Conservation (phyloP, 2,113 vertebrate genomes). For the Gnathonemus echidnorhynchus region DNA sequence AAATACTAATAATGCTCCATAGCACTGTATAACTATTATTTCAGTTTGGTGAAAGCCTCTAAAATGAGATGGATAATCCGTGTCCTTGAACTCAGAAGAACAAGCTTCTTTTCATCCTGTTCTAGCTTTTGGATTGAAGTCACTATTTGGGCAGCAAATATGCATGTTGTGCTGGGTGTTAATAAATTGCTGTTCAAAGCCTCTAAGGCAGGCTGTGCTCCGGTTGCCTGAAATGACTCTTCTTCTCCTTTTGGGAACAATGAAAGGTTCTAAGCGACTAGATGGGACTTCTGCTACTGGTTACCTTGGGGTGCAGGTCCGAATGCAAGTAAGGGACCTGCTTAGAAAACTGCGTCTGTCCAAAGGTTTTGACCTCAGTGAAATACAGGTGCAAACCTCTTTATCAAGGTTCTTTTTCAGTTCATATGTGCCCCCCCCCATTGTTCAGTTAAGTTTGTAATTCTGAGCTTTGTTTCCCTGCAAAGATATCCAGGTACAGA, state of each 20-base stretch:
- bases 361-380: conserved; percentile 48
- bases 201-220: background rate
- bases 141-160: background rate
- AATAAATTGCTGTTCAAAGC: background rate
- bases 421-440: background rate
- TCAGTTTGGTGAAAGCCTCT: background rate
- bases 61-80: background rate
- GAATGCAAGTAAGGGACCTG: conserved; percentile 73
- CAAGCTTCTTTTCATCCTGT: background rate
- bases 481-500: background rate
- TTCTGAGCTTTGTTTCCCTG: background rate
- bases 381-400: conserved; percentile 49
- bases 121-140: background rate
- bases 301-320: conserved; percentile 74
- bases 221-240: background rate
- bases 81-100: background rate
- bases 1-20: background rate
- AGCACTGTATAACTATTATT: background rate
- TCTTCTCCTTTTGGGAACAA: background rate
- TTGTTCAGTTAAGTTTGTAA: background rate
- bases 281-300: conserved; percentile 44
- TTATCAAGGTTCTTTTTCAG: background rate
- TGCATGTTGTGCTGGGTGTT: background rate
- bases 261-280: conserved; percentile 40
- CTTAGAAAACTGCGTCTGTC: conserved; percentile 62